A percentile compares a stretch with the other conserved stretches of the same genome.
These are phyloP conservation scores for Calliopsis andreniformis DNA, from an alignment of 1,140 invertebrate genomes.

Conservation along the genomic window DNA sequence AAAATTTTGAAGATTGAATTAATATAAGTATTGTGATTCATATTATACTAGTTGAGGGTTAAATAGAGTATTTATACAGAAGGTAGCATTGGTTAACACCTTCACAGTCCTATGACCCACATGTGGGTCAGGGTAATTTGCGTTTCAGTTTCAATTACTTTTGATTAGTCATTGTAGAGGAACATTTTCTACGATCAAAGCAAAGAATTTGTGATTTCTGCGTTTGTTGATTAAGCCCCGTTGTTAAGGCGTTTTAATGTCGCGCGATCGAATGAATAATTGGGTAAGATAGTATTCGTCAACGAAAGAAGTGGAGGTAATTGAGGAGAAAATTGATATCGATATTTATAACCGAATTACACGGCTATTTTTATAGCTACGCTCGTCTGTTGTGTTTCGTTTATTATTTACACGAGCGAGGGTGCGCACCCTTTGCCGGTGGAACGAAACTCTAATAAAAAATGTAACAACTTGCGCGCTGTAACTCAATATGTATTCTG, in stretches of 20 bases:
- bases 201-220: too few species aligned
- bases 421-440: neutral
- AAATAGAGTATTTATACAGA: too few species aligned
- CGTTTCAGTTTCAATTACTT: too few species aligned
- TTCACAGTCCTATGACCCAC: too few species aligned
- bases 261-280: neutral
- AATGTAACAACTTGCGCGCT: neutral
- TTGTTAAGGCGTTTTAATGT: too few species aligned
- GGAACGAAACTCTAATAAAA: neutral
- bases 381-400: slow-evolving; percentile 1
- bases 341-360: slow-evolving; percentile 7
- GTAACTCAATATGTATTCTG: neutral
- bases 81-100: too few species aligned
- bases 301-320: neutral
- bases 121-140: too few species aligned
- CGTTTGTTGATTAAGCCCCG: neutral
- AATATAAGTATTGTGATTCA: too few species aligned
- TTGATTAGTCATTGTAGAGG: too few species aligned
- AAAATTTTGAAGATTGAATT: too few species aligned
- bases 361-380: slow-evolving; percentile 5
- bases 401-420: neutral
- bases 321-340: neutral
- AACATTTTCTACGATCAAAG: too few species aligned
- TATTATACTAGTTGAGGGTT: too few species aligned
- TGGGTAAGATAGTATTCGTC: neutral